These are phyloP conservation scores for Rhinichthys osculus DNA, from an alignment of 2,797 vertebrate species.

Conservation along the genomic window DNA sequence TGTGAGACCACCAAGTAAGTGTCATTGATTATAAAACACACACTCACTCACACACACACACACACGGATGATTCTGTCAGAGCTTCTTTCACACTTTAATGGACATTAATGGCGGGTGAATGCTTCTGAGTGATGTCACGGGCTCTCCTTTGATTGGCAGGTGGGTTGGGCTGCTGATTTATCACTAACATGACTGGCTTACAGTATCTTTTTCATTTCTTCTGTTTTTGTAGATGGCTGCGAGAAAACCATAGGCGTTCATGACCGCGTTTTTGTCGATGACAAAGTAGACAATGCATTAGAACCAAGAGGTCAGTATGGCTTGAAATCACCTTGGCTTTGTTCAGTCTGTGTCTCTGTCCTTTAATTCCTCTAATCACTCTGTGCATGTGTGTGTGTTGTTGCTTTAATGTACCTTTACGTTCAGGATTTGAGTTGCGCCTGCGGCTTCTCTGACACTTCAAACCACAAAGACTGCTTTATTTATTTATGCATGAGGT, in stretches of 20 bases:
- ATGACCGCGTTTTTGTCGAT: conserved; percentile 99
- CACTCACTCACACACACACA: neutral
- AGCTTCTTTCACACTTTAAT: neutral
- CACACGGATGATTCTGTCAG: neutral
- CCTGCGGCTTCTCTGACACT: conserved; percentile 48
- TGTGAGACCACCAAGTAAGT: conserved; percentile 98
- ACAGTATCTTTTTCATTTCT: conserved; percentile 80
- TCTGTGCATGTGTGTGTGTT: neutral
- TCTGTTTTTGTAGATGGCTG: conserved; percentile 94
- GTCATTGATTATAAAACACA: conserved; percentile 54
- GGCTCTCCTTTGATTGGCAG: conserved; percentile 76
- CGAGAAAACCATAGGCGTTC: conserved; percentile 99
- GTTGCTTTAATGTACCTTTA: conserved; percentile 18
- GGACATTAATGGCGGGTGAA: conserved; percentile 62
- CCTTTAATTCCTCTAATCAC: conserved; percentile 43
- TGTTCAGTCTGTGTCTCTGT: conserved; percentile 68
- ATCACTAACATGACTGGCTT: conserved; percentile 94
- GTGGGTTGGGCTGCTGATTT: conserved; percentile 74
- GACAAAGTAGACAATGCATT: conserved; percentile 99
- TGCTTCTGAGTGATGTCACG: conserved; percentile 68
- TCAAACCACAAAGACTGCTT: conserved; percentile 57
- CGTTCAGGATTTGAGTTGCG: conserved; percentile 6
- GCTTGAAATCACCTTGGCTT: conserved; percentile 84
- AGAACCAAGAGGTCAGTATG: conserved; percentile 99
- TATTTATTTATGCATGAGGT: conserved; percentile 62